These are phyloP conservation scores for Chaetorhynchus papuensis DNA, from an alignment of 2,113 vertebrate genomes.

Conservation along the genomic window DNA sequence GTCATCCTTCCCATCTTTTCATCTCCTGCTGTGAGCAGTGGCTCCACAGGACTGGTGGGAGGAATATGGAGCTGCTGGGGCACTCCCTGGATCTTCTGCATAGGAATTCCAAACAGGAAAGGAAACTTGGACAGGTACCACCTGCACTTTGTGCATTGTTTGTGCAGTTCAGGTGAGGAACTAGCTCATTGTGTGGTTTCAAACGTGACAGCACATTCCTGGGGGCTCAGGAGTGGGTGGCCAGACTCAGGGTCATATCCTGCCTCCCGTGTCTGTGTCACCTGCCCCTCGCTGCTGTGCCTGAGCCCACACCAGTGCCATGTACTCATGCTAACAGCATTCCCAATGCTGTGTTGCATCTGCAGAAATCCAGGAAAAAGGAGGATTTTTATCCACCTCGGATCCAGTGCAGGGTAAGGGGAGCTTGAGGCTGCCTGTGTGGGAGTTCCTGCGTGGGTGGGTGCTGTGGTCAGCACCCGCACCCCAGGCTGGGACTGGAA, in stretches of 20 bases:
- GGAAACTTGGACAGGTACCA: neutral
- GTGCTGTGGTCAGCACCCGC: rapidly evolving
- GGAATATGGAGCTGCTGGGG: neutral
- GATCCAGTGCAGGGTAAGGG: neutral
- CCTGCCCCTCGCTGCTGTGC: neutral
- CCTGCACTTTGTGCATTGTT: rapidly evolving
- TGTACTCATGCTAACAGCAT: rapidly evolving
- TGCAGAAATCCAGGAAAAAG: neutral
- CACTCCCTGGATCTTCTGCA: rapidly evolving
- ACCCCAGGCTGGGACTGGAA: neutral
- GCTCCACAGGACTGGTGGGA: neutral
- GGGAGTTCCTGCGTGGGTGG: rapidly evolving
- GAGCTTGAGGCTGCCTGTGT: rapidly evolving
- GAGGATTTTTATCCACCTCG: neutral
- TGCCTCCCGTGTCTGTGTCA: rapidly evolving
- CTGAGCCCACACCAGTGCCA: neutral
- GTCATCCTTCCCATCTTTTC: neutral
- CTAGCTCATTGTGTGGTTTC: rapidly evolving
- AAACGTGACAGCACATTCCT: rapidly evolving
- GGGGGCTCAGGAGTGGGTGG: rapidly evolving
- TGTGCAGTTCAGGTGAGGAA: neutral
- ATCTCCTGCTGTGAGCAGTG: rapidly evolving
- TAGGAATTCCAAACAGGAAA: neutral
- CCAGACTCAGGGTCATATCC: rapidly evolving
- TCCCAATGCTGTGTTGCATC: neutral